Evolutionary conservation across 2,797 vertebrate genomes (phyloP).

Genomic region (Salarias fasciatus): DNA sequence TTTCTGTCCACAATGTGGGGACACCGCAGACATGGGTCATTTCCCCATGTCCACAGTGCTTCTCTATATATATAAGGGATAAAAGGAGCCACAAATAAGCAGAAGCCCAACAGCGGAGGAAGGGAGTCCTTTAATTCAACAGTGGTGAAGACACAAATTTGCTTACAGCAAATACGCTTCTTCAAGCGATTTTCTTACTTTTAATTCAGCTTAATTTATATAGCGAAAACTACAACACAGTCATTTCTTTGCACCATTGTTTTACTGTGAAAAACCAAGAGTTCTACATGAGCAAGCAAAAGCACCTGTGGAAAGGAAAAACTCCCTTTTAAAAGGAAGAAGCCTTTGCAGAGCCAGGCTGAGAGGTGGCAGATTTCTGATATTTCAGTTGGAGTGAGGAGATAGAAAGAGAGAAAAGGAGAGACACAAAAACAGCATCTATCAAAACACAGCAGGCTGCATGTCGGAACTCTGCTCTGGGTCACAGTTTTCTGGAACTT

Average conservation of each 20-base stretch:
- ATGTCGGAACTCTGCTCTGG: slow-evolving; percentile 5
- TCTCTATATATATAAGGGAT: slow-evolving; percentile 61
- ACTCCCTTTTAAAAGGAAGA: no score
- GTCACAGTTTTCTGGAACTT: slow-evolving; percentile 1
- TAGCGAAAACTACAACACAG: no score
- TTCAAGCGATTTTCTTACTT: slow-evolving; percentile 32
- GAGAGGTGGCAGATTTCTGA: no score
- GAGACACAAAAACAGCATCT: slow-evolving; percentile 1
- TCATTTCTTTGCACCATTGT: no score
- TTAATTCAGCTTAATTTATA: slow-evolving; percentile 22
- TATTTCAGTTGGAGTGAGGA: no score
- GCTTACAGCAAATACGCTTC: slow-evolving; percentile 42
- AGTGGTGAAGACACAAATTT: slow-evolving; percentile 42
- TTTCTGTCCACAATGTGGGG: slow-evolving; percentile 32
- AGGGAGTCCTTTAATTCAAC: slow-evolving; percentile 46
- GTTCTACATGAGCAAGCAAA: no score
- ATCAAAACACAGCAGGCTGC: slow-evolving; percentile 7
- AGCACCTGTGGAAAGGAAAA: no score
- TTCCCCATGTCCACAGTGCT: slow-evolving; percentile 52
- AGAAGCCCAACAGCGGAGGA: slow-evolving; percentile 72
- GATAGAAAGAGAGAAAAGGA: no score
- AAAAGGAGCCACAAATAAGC: slow-evolving; percentile 74
- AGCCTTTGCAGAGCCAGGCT: no score
- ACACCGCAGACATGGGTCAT: slow-evolving; percentile 31
- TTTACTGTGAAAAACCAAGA: no score